A percentile compares a stretch with the other conserved stretches of the same genome.
These are phyloP conservation scores for Rhipidura dahli DNA, from an alignment of 2,113 vertebrate genomes.

Conservation along the genomic window DNA sequence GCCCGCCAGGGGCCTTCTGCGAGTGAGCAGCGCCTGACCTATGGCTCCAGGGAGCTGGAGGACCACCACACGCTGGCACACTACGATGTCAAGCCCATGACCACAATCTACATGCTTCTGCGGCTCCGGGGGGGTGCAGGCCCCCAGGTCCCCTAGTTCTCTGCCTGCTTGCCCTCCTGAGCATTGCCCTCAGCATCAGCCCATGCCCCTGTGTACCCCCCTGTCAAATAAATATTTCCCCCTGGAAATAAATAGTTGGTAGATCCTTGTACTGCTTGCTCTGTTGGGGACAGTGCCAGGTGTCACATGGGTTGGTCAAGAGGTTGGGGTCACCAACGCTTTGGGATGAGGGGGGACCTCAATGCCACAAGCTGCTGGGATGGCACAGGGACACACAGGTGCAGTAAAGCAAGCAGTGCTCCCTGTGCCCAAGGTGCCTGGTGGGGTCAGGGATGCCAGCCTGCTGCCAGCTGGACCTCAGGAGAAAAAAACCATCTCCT, in stretches of 20 bases:
- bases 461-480: background rate
- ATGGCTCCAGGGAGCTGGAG: background rate
- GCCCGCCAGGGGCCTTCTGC: rapidly evolving
- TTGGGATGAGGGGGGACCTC: background rate
- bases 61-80: background rate
- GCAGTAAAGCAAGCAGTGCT: background rate
- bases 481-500: background rate
- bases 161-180: background rate
- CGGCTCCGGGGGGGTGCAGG: background rate
- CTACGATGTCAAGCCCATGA: background rate
- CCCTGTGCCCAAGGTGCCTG: background rate
- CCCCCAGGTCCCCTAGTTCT: background rate
- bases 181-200: background rate
- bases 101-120: conserved; percentile 8
- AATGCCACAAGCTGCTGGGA: background rate
- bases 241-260: background rate
- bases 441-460: background rate
- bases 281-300: background rate
- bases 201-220: background rate
- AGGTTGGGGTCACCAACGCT: background rate
- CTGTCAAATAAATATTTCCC: too few relatives aligned
- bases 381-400: background rate
- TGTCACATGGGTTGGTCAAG: background rate
- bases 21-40: background rate
- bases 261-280: background rate